Evolutionary conservation across 2,113 vertebrate species (phyloP), one percentile per base, ranked within the genome.

Genomic region (Pelodiscus sinensis): DNA sequence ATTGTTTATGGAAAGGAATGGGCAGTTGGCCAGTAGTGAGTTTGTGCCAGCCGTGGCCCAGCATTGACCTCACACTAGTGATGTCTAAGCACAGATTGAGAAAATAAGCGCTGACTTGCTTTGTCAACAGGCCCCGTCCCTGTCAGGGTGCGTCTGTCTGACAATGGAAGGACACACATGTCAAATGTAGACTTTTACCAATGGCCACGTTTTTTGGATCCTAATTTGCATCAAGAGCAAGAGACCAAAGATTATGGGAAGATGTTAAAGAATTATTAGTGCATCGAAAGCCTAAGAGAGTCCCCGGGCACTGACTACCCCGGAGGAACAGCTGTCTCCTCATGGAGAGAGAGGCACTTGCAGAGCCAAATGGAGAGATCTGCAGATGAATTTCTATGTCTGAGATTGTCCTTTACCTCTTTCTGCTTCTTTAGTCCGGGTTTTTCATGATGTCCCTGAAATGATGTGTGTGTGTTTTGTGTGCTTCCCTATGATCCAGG

Each of bases 131-230:
- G 18, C n/a, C 50, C 4, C 89, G n/a, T 12, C 11, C 52, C 77
- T 88, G 8, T 50, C 80, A 82, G 51, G n/a, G 65, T 4, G 14
- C 13, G 9, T 24, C 71, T 8, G 4, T 84, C 85, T 85, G 44
- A 2, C 81, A n/a, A 38, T 44, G 0, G 0, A 57, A 31, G 44
- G 50, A 14, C n/a, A 3, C 16, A 1, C 3, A 1, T 25, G 27
- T 52, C 0, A 0, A 50, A 25, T 27, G 38, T 25, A 38, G 38
- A 8, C 73, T 12, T 35, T 12, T 2, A 5, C 35, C 27, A 2
- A 24, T 15, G 55, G 0, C 1, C 0, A 0, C 18, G 0, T 58
- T 92, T 94, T 38, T 88, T 86, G 83, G 4, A n/a, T 79, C 57
- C 57, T 83, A n/a, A n/a, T 27, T 88, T 31, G 16, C 9, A 80